These are phyloP conservation scores for Halocynthia roretzi DNA, from an alignment of 23 tunicate genomes.

Conservation along the genomic window DNA sequence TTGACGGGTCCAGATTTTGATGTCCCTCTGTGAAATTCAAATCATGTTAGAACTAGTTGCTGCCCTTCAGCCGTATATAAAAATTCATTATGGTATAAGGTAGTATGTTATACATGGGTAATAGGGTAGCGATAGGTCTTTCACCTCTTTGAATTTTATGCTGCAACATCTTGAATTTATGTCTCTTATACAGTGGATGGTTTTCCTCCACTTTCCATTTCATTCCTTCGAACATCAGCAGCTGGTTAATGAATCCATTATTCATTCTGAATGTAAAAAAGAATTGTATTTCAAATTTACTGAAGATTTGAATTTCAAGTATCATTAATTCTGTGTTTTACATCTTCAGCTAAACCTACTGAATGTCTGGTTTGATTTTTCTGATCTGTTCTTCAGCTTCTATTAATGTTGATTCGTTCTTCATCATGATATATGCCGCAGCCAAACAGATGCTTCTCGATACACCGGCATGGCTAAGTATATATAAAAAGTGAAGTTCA, in stretches of 20 bases:
- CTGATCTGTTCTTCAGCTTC: slow-evolving; percentile 17
- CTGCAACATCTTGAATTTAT: slow-evolving; percentile 2
- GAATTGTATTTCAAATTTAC: too few species aligned
- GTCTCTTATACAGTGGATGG: slow-evolving; percentile 9
- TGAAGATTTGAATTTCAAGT: too few species aligned
- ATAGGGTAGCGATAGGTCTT: too few species aligned
- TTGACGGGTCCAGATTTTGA: too few species aligned
- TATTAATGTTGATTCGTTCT: neutral
- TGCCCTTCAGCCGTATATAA: too few species aligned
- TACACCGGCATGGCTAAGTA: slow-evolving; percentile 10
- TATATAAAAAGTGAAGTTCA: too few species aligned
- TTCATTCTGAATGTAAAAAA: neutral
- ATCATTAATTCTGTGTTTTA: too few species aligned
- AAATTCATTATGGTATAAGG: too few species aligned
- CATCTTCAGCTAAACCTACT: too few species aligned
- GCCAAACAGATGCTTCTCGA: slow-evolving; percentile 11
- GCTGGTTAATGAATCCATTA: slow-evolving; percentile 14
- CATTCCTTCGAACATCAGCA: slow-evolving; percentile 15
- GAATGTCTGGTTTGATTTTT: neutral
- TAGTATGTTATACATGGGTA: too few species aligned
- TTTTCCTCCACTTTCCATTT: slow-evolving; percentile 15
- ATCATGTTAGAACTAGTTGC: too few species aligned
- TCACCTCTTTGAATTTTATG: neutral
- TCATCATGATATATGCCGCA: slow-evolving; percentile 14
- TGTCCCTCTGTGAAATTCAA: too few species aligned